Conservation (phyloP, 2,113 vertebrate genomes). For the Heterochromis multidens region DNA sequence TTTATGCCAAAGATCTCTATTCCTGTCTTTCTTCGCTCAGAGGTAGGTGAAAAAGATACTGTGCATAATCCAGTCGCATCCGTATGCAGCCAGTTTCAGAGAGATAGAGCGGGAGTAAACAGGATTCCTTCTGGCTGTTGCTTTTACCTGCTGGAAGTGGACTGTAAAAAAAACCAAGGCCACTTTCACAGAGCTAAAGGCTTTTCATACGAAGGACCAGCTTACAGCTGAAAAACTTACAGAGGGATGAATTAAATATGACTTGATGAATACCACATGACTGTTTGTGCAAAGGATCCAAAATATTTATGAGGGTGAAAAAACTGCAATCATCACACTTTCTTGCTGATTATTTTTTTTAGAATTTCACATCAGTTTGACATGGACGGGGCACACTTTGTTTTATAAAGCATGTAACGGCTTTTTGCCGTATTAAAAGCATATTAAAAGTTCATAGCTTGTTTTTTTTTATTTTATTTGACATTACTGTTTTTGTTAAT, state of each 20-base stretch:
- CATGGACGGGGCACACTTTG: not conserved
- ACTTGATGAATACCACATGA: slow-evolving; percentile 31
- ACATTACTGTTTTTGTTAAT: not conserved
- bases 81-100: not conserved
- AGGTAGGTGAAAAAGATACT: slow-evolving; percentile 20
- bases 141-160: slow-evolving; percentile 47
- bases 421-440: not conserved
- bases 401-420: not conserved
- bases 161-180: slow-evolving; percentile 6
- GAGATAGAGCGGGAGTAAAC: slow-evolving; percentile 17
- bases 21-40: not conserved
- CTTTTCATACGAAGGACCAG: not conserved
- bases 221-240: not conserved
- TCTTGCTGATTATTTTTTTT: not conserved
- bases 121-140: slow-evolving; percentile 24
- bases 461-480: not conserved
- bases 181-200: slow-evolving; percentile 6
- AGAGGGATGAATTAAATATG: slow-evolving; percentile 33
- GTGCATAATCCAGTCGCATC: slow-evolving; percentile 46
- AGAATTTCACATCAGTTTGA: not conserved
- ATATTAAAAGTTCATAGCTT: not conserved
- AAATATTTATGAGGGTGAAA: slow-evolving; percentile 31
- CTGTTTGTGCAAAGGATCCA: slow-evolving; percentile 9
- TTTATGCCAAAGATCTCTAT: slow-evolving; percentile 25
- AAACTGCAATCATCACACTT: not conserved